Conservation (phyloP, 2,888 invertebrate species). For the Heliconius erato region DNA sequence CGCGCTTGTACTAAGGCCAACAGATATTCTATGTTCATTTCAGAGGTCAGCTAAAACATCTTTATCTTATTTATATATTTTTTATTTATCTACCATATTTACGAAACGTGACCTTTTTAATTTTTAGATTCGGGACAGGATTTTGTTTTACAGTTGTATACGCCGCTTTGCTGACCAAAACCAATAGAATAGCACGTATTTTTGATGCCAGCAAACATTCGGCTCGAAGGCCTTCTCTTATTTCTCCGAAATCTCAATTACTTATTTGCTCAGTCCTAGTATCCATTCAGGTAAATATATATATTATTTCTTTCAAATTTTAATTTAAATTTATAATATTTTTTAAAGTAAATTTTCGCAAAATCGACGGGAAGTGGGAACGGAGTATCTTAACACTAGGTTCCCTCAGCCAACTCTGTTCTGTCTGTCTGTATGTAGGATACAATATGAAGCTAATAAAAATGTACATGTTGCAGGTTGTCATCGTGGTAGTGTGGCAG, state of each 20-base stretch:
- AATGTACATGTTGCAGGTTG: constrained; percentile 79
- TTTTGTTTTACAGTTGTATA: constrained; percentile 99
- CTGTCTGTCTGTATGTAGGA: too few species aligned
- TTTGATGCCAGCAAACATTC: constrained; percentile 97
- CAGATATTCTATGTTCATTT: constrained; percentile 94
- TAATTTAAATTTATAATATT: not conserved
- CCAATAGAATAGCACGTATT: constrained; percentile 98
- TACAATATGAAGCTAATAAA: too few species aligned
- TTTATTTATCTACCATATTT: not conserved
- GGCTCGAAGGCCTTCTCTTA: constrained; percentile 96
- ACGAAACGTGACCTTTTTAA: not conserved
- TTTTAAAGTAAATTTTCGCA: not conserved
- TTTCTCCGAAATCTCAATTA: constrained; percentile 95
- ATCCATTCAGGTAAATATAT: constrained; percentile 90
- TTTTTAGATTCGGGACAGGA: constrained; percentile 91
- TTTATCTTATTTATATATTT: not conserved
- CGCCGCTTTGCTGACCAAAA: constrained; percentile 98
- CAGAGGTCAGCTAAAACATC: constrained; percentile 87
- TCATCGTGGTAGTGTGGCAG: constrained; percentile 96
- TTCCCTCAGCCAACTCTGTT: too few species aligned
- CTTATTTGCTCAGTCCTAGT: constrained; percentile 95
- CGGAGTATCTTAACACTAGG: too few species aligned
- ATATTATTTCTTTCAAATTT: not conserved
- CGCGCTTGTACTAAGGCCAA: constrained; percentile 93
- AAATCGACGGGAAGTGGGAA: too few species aligned